Evolutionary conservation across 2,888 invertebrate genomes (phyloP).

Genomic region (Saturnia pavonia): DNA sequence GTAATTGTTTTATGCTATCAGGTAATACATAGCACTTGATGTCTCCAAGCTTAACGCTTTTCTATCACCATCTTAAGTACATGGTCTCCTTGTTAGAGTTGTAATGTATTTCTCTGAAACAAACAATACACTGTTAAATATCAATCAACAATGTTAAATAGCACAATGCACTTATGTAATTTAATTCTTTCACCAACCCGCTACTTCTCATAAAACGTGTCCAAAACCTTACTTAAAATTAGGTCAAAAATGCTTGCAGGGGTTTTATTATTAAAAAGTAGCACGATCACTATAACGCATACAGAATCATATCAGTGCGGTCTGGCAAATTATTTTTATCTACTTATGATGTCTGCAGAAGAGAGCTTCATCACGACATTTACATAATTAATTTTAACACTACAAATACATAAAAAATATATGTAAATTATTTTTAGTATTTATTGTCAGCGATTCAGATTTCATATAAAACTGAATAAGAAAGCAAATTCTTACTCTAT

Average conservation of each 20-base stretch:
- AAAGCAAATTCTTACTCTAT: constrained; percentile 73
- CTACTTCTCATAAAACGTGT: neutral
- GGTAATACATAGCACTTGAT: constrained; percentile 36
- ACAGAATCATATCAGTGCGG: constrained; percentile 42
- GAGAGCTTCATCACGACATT: neutral
- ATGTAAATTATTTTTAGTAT: constrained; percentile 6
- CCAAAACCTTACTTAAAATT: constrained; percentile 27
- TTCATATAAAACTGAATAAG: constrained; percentile 36
- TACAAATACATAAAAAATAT: neutral
- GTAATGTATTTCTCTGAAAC: constrained; percentile 77
- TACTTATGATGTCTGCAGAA: constrained; percentile 1
- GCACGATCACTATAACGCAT: constrained; percentile 52
- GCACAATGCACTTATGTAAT: neutral
- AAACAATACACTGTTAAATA: constrained; percentile 33
- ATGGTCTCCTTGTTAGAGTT: constrained; percentile 71
- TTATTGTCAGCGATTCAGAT: constrained; percentile 22
- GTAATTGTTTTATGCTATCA: constrained; percentile 44
- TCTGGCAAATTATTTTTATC: constrained; percentile 32
- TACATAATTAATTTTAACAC: constrained; percentile 13
- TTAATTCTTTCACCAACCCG: neutral
- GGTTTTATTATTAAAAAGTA: constrained; percentile 34
- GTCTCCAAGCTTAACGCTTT: constrained; percentile 34
- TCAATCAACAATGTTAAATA: neutral
- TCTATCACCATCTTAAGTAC: constrained; percentile 67
- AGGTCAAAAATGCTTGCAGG: constrained; percentile 61